A percentile compares a stretch with the other conserved stretches of the same genome.
phyloP scores from a whole-genome alignment of 2,888 invertebrate genomes.

The Spisula solida region DNA sequence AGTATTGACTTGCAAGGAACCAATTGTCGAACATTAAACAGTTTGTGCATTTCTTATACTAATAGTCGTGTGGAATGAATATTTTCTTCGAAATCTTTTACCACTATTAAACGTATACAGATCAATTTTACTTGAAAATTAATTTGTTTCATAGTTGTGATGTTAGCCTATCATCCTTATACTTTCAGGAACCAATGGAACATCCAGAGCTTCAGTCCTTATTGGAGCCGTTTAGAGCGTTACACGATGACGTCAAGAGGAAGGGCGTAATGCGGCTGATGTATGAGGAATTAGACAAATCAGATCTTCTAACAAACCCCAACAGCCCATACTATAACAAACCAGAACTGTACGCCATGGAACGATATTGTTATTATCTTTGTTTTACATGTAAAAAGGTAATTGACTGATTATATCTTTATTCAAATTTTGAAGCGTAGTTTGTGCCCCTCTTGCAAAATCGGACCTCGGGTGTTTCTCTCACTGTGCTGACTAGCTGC shows the following conservation, averaged over 20 bases:
- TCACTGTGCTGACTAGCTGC: no score
- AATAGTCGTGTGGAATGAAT: no score
- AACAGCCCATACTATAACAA: conserved; percentile 54
- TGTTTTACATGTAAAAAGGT: conserved; percentile 66
- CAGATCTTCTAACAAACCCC: conserved; percentile 41
- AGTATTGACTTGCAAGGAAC: no score
- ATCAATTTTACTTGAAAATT: no score
- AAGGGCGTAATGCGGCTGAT: conserved; percentile 59
- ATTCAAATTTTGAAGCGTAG: not conserved
- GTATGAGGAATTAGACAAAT: conserved; percentile 60
- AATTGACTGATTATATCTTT: not conserved
- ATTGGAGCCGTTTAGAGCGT: conserved; percentile 38
- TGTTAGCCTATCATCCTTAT: not conserved
- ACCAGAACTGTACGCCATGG: conserved; percentile 56
- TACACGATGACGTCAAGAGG: conserved; percentile 60
- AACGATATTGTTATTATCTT: conserved; percentile 65
- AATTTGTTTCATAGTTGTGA: no score
- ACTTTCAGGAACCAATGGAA: conserved; percentile 50
- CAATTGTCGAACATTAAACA: no score
- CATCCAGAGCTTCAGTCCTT: conserved; percentile 48
- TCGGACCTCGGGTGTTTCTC: no score
- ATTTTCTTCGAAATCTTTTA: no score
- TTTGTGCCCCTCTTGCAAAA: not conserved
- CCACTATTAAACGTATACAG: no score
- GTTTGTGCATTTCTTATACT: no score